Percentiles rank a stretch among this genome's conserved stretches.
phyloP scores from a whole-genome alignment of 1,140 invertebrate genomes.

The Sarcophaga peregrina region DNA sequence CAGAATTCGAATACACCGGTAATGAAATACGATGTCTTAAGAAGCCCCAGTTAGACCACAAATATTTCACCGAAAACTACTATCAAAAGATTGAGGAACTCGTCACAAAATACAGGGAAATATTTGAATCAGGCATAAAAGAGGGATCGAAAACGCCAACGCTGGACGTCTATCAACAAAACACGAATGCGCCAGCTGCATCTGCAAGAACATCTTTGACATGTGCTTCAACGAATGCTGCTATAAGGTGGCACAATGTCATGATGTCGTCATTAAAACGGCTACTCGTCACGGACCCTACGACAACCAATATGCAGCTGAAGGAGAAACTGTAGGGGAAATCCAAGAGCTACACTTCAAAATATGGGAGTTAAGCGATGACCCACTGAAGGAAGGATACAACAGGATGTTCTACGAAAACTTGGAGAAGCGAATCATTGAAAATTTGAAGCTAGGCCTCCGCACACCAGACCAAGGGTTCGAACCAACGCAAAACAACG shows the following conservation, averaged over 20 bases:
- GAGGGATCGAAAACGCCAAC: background rate
- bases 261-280: background rate
- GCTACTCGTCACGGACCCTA: background rate
- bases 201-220: background rate
- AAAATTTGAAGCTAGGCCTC: background rate
- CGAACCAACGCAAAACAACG: too few species aligned
- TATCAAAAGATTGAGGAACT: background rate
- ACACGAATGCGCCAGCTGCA: background rate
- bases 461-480: background rate
- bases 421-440: background rate
- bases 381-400: background rate
- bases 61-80: background rate
- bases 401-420: background rate
- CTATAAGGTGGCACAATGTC: background rate
- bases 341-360: background rate
- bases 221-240: background rate
- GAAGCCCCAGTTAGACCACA: background rate
- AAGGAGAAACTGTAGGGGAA: background rate
- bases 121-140: background rate
- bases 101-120: background rate
- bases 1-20: background rate
- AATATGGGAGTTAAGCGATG: background rate
- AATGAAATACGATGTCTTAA: background rate
- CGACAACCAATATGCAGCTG: background rate
- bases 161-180: background rate